A percentile compares a stretch with the other conserved stretches of the same genome.
These are phyloP conservation scores for Hucho hucho DNA, from an alignment of 2,113 vertebrate genomes.

Conservation along the genomic window DNA sequence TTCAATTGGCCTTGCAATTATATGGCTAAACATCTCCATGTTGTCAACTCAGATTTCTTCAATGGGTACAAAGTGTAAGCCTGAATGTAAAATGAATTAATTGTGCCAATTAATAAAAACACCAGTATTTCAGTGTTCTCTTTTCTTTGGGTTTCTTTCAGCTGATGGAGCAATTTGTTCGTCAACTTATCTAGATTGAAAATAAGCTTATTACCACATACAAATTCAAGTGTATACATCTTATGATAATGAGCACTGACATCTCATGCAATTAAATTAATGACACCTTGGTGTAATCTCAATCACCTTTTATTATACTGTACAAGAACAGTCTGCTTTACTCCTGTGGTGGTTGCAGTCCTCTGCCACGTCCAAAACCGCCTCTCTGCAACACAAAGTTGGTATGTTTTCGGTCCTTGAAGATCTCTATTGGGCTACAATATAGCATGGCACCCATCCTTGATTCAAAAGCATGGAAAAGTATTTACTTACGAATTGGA, in stretches of 20 bases:
- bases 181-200: too few relatives aligned
- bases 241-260: neutral
- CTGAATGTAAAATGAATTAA: slow-evolving; percentile 82
- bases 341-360: slow-evolving; percentile 89
- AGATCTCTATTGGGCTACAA: too few relatives aligned
- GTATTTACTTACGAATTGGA: slow-evolving; percentile 95
- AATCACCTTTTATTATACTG: slow-evolving; percentile 82
- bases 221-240: neutral
- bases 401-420: too few relatives aligned
- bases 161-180: too few relatives aligned
- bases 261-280: neutral
- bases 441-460: neutral
- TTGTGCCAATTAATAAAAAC: slow-evolving; percentile 80
- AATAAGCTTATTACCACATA: too few relatives aligned
- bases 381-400: slow-evolving; percentile 82
- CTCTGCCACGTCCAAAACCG: slow-evolving; percentile 95
- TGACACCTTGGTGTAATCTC: too few relatives aligned
- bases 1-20: too few relatives aligned
- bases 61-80: slow-evolving; percentile 68
- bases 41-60: too few relatives aligned
- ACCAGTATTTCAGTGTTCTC: slow-evolving; percentile 77
- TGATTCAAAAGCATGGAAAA: neutral
- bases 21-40: too few relatives aligned
- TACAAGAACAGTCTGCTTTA: slow-evolving; percentile 82
- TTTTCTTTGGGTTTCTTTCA: neutral